phyloP scores from a whole-genome alignment of 2,888 invertebrate species.

The Synanthedon myopaeformis region DNA sequence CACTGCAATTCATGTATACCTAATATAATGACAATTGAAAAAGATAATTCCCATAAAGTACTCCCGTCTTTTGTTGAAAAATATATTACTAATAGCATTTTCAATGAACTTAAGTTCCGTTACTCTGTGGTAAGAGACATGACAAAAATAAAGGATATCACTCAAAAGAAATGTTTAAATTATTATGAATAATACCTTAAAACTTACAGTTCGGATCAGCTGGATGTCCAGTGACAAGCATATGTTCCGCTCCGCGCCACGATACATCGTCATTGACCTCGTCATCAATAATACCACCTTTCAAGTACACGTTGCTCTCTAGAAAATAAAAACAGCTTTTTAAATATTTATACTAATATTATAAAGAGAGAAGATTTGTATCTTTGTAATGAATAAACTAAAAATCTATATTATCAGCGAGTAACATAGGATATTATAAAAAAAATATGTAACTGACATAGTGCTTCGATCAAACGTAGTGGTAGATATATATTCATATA shows the following conservation, averaged over 20 bases:
- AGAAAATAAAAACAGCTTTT: conserved; percentile 2
- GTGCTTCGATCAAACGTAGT: no score
- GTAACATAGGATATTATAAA: no score
- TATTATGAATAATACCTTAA: neutral
- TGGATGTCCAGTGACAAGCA: conserved; percentile 20
- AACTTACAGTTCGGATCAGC: conserved; percentile 24
- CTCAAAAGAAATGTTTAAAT: neutral
- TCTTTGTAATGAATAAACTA: no score
- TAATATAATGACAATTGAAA: no score
- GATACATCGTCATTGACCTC: conserved; percentile 33
- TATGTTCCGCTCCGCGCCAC: conserved; percentile 28
- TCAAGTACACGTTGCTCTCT: conserved; percentile 54
- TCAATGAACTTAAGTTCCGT: no score
- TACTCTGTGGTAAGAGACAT: no score
- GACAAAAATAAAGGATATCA: neutral
- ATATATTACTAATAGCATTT: no score
- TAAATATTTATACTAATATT: neutral
- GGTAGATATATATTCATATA: no score
- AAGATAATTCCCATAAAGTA: no score
- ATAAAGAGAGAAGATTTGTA: no score
- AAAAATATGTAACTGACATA: neutral
- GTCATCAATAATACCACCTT: conserved; percentile 53
- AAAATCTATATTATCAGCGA: no score
- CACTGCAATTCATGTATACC: conserved; percentile 14
- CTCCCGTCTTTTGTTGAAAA: no score